Evolutionary conservation across 64 coral and sea anemone genomes (phyloP), one percentile per base, ranked within the genome.

Genomic region (Dendronephthya gigantea): DNA sequence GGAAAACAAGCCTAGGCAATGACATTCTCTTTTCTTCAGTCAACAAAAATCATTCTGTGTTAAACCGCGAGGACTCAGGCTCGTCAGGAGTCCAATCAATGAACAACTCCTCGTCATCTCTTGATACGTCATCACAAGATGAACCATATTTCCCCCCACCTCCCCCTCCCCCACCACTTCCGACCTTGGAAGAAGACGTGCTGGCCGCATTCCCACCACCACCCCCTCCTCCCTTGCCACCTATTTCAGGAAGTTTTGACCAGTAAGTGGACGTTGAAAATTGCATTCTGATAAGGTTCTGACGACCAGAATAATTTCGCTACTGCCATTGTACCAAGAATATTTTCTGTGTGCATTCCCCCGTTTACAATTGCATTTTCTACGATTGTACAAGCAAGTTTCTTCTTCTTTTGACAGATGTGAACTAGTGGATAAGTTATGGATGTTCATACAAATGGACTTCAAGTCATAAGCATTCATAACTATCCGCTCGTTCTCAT

Each of bases 101-200:
- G 19, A 34, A 2, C 22, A 34, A 79, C 9, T 79, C 72, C 6
- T 4, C 58, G 19, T n/a, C 29, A n/a, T 30, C 58, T 66, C 19
- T n/a, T 7, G 29, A n/a, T 66, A 22, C 58, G 5, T 22, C 19
- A 79, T 36, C 36, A 17, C 32, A 79, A 36, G 12, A 35, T 14
- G 72, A 34, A 79, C 72, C 72, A 36, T 79, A 79, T 79, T 39
- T 15, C 72, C 72, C 72, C 36, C 72, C 72, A 79, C 72, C 72
- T 12, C 72, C 72, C 17, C 72, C 72, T 39, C 72, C 72, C 15
- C 32, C 36, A 34, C 72, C 30, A 29, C 29, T 39, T 33, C 72
- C 36, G 2, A 34, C 30, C 15, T 34, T 36, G 29, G 72, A 39
- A 79, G 72, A 79, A 35, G 36, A 79, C 22, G 29, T 34, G 13